Evolutionary conservation across 2,888 invertebrate genomes (phyloP).

Genomic region (Pyrrhosoma nymphula): DNA sequence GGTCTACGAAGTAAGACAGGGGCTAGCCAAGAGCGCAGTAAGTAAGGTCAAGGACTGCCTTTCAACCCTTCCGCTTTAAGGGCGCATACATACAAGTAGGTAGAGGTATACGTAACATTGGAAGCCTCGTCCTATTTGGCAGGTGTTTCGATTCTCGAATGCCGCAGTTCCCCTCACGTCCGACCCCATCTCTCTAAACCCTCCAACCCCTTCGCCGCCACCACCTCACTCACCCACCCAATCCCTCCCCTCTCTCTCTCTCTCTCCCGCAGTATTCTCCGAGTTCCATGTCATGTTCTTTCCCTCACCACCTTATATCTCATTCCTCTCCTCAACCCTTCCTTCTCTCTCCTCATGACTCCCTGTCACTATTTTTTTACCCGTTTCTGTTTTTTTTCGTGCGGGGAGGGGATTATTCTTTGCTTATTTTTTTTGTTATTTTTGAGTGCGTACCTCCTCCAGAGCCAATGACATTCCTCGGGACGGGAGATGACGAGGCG

Average conservation of each 20-base stretch:
- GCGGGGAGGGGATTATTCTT: neutral
- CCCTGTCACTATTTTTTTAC: neutral
- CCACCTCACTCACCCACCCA: neutral
- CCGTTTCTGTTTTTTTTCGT: neutral
- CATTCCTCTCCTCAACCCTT: neutral
- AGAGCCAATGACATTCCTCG: conserved; percentile 9
- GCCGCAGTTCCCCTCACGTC: neutral
- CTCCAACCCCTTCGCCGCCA: neutral
- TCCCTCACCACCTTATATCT: neutral
- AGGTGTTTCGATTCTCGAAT: neutral
- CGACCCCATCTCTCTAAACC: neutral
- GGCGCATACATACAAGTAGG: neutral
- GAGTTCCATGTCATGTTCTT: neutral
- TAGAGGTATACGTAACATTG: neutral
- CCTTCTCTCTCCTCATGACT: neutral
- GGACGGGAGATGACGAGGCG: conserved; percentile 3
- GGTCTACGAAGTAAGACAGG: neutral
- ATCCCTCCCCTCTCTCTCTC: neutral
- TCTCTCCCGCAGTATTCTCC: neutral
- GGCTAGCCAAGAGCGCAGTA: neutral
- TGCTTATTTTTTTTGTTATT: neutral
- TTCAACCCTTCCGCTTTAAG: neutral
- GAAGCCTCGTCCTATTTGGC: neutral
- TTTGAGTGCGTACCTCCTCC: neutral
- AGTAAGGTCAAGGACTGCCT: neutral